Base-by-base conservation (phyloP, 2,113 vertebrate genomes). In the Poecilia latipinna region DNA sequence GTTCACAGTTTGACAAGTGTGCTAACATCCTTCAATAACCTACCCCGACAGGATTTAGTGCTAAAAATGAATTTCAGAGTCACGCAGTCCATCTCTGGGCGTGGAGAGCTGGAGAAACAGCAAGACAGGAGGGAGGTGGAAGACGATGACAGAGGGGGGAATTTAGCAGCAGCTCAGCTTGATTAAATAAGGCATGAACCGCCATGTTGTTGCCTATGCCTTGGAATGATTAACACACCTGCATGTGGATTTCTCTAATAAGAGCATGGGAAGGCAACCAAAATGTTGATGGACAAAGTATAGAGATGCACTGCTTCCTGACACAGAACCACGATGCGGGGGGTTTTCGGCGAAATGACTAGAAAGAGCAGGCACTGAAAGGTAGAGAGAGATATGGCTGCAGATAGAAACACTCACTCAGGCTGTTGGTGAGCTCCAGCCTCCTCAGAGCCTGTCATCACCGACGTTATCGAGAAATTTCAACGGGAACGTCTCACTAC, bases 1-100 rank as follows among this genome's bases (percentile, higher is more conserved):
- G 75, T 73, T 82, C 35, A 80, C 74, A 84, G 71, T 75, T 68
- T 3, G 8, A 69, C 33, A 72, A 39, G 28, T 24, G 32, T 61
- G 39, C 37, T 4, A 39, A 65, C 64, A 70, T 70, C 67, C 61
- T 61, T 35, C 42, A 12, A 35, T 61, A 65, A 69, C 73, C 57
- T 48, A 75, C 64, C 2, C 17, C 54, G 37, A 61, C 68, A 48
- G 44, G 13, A 48, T 48, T 48, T 48, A 48, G 5, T 48, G 72
- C 69, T 88, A 86, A 82, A 75, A 80, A 85, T 75, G 57, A 54
- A 74, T 82, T 70, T 81, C 88, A 86, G 84, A 88, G 65, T 68
- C 75, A 77, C 65, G 68, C 72, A 80, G 77, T 44, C 35, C 33
- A 68, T 80, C 62, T 61, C 61, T 68, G 64, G 12, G 42, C 57